Conservation (phyloP, 2,888 invertebrate genomes). For the Aspidiotus destructor region DNA sequence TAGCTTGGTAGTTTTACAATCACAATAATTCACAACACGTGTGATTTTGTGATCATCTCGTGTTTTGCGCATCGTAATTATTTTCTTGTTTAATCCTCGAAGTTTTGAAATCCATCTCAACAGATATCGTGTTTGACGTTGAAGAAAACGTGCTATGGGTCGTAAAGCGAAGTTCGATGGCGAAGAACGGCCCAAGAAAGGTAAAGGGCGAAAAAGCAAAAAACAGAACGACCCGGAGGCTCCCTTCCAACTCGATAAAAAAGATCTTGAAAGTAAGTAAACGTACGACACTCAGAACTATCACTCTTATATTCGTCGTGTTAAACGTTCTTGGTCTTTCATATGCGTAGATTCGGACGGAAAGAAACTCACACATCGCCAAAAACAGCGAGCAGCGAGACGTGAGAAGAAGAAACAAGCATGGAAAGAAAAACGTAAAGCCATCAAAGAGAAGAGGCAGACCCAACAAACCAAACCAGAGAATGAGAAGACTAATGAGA, state of each 20-base stretch:
- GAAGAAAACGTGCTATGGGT: constrained; percentile 54
- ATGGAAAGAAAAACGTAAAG: constrained; percentile 39
- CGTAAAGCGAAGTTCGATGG: constrained; percentile 73
- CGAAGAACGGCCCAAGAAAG: constrained; percentile 59
- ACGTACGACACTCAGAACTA: neutral
- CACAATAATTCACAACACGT: no score
- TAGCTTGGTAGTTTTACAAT: no score
- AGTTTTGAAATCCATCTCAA: no score
- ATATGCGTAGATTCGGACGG: constrained; percentile 40
- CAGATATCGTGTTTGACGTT: neutral
- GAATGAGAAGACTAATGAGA: neutral
- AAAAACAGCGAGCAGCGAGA: constrained; percentile 57
- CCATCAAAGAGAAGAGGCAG: constrained; percentile 26
- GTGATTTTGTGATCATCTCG: neutral
- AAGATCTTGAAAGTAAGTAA: constrained; percentile 17
- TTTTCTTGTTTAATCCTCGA: no score
- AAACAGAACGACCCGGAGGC: constrained; percentile 75
- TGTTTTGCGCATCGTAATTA: constrained; percentile 5
- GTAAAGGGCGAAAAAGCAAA: constrained; percentile 70
- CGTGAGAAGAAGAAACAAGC: constrained; percentile 50
- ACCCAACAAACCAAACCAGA: no score
- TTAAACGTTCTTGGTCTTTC: constrained; percentile 7
- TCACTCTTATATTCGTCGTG: neutral
- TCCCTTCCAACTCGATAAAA: constrained; percentile 46
- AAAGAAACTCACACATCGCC: constrained; percentile 58